phyloP scores from a whole-genome alignment of 2,797 vertebrate species.

The Xenentodon cancila region DNA sequence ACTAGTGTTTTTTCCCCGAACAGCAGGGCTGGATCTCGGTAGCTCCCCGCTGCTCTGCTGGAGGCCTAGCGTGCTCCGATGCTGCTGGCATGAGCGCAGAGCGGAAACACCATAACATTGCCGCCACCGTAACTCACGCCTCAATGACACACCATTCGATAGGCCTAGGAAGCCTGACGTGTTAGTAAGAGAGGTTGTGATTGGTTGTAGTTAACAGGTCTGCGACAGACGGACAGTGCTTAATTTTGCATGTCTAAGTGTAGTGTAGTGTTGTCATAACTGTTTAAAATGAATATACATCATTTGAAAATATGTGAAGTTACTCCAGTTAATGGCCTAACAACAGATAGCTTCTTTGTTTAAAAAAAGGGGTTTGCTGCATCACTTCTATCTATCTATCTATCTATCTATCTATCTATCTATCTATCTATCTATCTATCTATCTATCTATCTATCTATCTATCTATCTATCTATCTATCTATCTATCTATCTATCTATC shows the following conservation, averaged over 20 bases:
- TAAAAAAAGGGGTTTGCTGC: no score
- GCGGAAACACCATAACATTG: slow-evolving; percentile 80
- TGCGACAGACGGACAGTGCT: slow-evolving; percentile 36
- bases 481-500: no score
- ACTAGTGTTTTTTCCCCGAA: slow-evolving; percentile 45
- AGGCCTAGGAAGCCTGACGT: slow-evolving; percentile 16
- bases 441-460: no score
- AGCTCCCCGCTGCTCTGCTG: slow-evolving; percentile 51
- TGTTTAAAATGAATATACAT: background rate
- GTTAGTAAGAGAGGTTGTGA: slow-evolving; percentile 20
- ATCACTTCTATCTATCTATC: no score
- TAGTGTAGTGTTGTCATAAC: background rate
- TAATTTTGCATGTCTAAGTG: slow-evolving; percentile 17
- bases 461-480: no score
- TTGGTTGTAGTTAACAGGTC: slow-evolving; percentile 52
- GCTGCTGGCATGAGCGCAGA: slow-evolving; percentile 72
- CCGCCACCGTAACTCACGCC: slow-evolving; percentile 70
- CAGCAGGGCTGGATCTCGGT: slow-evolving; percentile 33
- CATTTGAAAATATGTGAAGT: no score
- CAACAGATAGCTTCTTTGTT: no score
- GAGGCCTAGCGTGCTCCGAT: slow-evolving; percentile 70
- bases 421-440: no score
- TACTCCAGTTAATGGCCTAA: no score
- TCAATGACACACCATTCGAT: slow-evolving; percentile 41
- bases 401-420: no score